Conservation (phyloP, 2,888 invertebrate genomes). For the Scaptodrosophila latifasciaeformis region DNA sequence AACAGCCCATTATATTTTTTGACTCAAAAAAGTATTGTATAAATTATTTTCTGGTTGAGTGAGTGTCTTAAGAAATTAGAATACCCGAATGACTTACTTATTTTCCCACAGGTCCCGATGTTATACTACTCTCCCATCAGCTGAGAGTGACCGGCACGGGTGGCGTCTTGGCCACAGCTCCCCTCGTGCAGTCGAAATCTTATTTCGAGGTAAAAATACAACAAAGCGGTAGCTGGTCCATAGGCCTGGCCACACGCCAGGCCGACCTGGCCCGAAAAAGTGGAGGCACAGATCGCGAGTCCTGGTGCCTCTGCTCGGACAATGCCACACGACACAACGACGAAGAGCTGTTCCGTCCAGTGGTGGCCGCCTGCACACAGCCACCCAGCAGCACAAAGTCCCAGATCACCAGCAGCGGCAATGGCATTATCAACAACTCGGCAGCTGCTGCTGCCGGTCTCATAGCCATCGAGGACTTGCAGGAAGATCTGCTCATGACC, state of each 20-base stretch:
- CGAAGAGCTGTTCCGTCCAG: conserved; percentile 80
- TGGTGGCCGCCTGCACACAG: conserved; percentile 49
- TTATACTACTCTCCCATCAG: conserved; percentile 72
- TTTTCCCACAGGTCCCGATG: conserved; percentile 62
- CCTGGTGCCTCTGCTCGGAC: conserved; percentile 95
- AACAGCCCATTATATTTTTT: too few species aligned
- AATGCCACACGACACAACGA: conserved; percentile 90
- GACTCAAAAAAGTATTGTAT: too few species aligned
- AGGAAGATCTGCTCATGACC: conserved; percentile 69
- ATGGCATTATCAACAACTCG: conserved; percentile 52
- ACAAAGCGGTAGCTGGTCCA: conserved; percentile 96
- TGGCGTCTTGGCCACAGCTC: conserved; percentile 94
- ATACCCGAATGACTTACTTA: background rate
- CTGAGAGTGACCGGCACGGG: conserved; percentile 84
- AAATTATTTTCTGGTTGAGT: conserved; percentile 20
- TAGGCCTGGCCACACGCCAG: conserved; percentile 93
- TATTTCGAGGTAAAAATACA: conserved; percentile 99
- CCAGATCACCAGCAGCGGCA: conserved; percentile 36
- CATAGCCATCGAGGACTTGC: conserved; percentile 74
- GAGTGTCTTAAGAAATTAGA: background rate
- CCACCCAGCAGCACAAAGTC: conserved; percentile 24
- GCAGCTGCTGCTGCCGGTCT: conserved; percentile 64
- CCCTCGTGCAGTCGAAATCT: conserved; percentile 96
- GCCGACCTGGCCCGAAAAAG: conserved; percentile 90
- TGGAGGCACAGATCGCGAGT: conserved; percentile 91